phyloP scores from a whole-genome alignment of 2,888 invertebrate species.

The Catocala nupta region DNA sequence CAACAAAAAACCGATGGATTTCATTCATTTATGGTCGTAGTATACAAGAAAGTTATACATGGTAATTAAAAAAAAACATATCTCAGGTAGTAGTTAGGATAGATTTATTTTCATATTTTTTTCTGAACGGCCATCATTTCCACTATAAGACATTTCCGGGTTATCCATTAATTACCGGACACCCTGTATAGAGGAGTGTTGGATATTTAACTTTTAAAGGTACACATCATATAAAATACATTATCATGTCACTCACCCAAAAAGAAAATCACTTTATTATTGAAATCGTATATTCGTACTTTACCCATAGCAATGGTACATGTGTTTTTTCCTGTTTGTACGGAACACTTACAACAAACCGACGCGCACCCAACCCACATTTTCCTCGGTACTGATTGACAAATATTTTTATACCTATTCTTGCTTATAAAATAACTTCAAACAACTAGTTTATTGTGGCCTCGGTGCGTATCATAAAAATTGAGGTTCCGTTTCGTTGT shows the following conservation, averaged over 20 bases:
- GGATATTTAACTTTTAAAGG: no score
- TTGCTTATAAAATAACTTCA: conserved; percentile 30
- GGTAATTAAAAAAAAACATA: no score
- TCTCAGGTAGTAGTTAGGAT: no score
- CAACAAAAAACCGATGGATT: no score
- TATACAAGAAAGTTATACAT: no score
- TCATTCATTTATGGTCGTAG: no score
- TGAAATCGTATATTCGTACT: not conserved
- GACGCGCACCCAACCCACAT: not conserved
- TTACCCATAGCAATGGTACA: not conserved
- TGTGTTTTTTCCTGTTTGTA: conserved; percentile 15
- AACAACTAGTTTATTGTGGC: conserved; percentile 34
- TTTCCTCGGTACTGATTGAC: conserved; percentile 17
- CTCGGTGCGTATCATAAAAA: conserved; percentile 33
- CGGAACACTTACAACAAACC: conserved; percentile 6
- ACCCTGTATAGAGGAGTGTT: no score
- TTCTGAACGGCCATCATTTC: no score
- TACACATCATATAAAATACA: no score
- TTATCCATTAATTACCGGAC: no score
- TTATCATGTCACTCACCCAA: not conserved
- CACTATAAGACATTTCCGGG: no score
- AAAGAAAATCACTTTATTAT: not conserved
- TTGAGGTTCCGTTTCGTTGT: conserved; percentile 26
- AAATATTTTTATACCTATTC: conserved; percentile 17
- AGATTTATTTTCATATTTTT: no score